These are phyloP conservation scores for Periophthalmus modestus DNA, from an alignment of 2,113 vertebrate species.

Conservation along the genomic window DNA sequence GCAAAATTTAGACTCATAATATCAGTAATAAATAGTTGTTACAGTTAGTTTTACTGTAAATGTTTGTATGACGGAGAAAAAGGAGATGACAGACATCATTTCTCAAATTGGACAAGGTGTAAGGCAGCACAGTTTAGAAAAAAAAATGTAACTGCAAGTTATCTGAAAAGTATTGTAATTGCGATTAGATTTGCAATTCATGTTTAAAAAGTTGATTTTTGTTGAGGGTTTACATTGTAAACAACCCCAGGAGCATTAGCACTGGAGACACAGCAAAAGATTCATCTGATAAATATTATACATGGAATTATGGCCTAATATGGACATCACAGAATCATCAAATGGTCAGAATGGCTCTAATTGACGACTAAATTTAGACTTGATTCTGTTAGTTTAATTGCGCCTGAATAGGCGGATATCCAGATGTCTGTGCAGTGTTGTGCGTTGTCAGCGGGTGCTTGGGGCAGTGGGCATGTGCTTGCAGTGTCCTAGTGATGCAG, in stretches of 20 bases:
- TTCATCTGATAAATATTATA: not conserved
- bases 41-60: not conserved
- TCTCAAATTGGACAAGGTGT: no score
- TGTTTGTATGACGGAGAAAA: no score
- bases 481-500: constrained; percentile 54
- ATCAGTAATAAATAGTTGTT: not conserved
- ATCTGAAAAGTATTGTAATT: no score
- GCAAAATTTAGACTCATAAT: not conserved
- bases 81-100: no score
- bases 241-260: no score
- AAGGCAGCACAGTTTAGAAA: no score
- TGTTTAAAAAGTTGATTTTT: no score
- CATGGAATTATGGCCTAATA: not conserved
- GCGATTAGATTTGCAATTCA: no score
- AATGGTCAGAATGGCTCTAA: not conserved
- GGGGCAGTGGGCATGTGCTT: constrained; percentile 12
- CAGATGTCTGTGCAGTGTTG: constrained; percentile 13
- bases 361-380: not conserved
- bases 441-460: constrained; percentile 5
- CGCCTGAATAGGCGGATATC: not conserved
- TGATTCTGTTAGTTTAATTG: not conserved
- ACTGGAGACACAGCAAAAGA: not conserved
- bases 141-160: no score
- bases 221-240: no score
- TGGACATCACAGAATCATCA: not conserved